Evolutionary conservation across 23 tunicate genomes (phyloP).

Genomic region (Trididemnum nubilum): DNA sequence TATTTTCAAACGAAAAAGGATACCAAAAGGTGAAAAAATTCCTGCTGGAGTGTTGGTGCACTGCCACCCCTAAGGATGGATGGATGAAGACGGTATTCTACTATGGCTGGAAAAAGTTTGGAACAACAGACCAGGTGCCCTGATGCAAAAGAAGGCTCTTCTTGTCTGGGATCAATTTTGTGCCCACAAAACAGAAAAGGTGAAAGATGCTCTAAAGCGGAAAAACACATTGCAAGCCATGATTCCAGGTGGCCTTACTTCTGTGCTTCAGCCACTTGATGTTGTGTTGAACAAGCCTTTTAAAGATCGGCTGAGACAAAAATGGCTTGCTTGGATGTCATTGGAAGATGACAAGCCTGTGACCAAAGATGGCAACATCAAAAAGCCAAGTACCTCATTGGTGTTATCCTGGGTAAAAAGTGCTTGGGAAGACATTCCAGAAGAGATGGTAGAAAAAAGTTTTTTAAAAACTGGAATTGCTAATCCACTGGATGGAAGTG

Average conservation of each 20-base stretch:
- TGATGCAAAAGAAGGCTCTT: not conserved
- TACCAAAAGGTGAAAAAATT: conserved; percentile 31
- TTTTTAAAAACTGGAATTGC: conserved; percentile 17
- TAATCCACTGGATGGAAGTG: conserved; percentile 16
- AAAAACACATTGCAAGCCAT: not conserved
- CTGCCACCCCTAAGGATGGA: conserved; percentile 24
- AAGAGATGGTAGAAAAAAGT: conserved; percentile 13
- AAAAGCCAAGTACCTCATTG: conserved; percentile 1
- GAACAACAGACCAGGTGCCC: conserved; percentile 23
- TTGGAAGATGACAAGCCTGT: conserved; percentile 21
- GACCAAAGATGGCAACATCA: conserved; percentile 12
- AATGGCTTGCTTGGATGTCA: conserved; percentile 18
- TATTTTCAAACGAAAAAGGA: conserved; percentile 19
- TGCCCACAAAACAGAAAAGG: not conserved
- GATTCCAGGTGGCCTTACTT: conserved; percentile 30
- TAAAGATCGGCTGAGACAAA: conserved; percentile 13
- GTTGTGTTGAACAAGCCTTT: conserved; percentile 26
- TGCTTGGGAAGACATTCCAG: conserved; percentile 19
- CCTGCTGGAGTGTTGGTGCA: conserved; percentile 25
- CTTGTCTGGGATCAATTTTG: conserved; percentile 26
- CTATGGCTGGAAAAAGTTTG: conserved; percentile 30
- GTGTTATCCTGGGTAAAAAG: too few relatives aligned
- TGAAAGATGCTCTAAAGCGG: conserved; percentile 11
- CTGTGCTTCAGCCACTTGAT: conserved; percentile 37
- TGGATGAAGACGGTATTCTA: conserved; percentile 24